Base-by-base conservation (phyloP, 2,888 invertebrate genomes). In the Alloscopus bannaensis region DNA sequence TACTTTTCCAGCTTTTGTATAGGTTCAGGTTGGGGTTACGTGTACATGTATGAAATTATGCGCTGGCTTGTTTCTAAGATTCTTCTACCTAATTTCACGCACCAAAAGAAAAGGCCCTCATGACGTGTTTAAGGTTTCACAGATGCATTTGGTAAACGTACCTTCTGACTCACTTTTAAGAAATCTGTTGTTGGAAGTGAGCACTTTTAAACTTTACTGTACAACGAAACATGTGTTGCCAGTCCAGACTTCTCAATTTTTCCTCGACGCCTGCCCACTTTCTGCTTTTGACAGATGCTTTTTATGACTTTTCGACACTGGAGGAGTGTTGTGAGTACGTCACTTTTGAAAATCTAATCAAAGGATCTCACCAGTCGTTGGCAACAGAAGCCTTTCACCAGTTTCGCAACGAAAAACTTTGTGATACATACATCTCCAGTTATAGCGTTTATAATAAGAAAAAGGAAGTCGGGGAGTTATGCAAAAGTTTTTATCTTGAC, bases 201-300 rank as follows among this genome's bases (percentile, higher is more conserved):
- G n/a, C n/a, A n/a, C n/a, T n/a, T n/a, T n/a, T n/a, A n/a, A n/a
- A n/a, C n/a, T n/a, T n/a, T n/a, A n/a, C n/a, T 40, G 24, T 60
- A 26, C 42, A 70, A 59, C 22, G 28, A 47, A 59, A 29, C 59
- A 70, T 59, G 59, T 70, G 70, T 47, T 70, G 18, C 70, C 70
- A 70, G 28, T 40, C n/a, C 50, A 29, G 47, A 29, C 50, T 8
- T 20, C 2, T 45, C 31, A 28, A 42, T 42, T 26, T 28, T 47
- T 64, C 16, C 24, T 59, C 40, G 31, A 13, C 22, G 22, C 60
- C 42, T 69, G n/a, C 45, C 55, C 28, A 31, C 40, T 68, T 26
- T 60, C 26, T 16, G 11, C 11, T 70, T 45, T 59, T 70, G 70
- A 47, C 70, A 70, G 59, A 70, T 70, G 70, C 24, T 45, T 24